phyloP scores from a whole-genome alignment of 1,140 invertebrate genomes.

The Melanaphis sacchari region DNA sequence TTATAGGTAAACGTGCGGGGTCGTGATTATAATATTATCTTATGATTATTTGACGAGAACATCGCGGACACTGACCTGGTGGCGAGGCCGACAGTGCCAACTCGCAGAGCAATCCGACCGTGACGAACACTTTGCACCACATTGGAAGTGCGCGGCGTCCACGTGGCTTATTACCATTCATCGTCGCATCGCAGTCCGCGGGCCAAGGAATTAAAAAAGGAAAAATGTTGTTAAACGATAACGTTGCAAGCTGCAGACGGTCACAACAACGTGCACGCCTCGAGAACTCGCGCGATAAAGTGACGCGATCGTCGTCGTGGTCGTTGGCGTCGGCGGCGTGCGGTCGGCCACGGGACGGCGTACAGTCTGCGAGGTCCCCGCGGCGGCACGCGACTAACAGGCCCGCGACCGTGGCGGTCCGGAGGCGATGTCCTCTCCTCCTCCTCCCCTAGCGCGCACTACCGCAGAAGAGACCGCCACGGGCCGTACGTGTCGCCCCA shows the following conservation, averaged over 20 bases:
- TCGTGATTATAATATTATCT: neutral
- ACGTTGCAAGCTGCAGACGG: neutral
- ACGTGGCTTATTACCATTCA: neutral
- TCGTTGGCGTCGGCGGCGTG: neutral
- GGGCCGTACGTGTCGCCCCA: slow-evolving; percentile 41
- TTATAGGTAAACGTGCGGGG: no score
- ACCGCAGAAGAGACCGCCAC: neutral
- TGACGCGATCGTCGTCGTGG: neutral
- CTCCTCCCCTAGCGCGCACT: neutral
- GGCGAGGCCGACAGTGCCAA: neutral
- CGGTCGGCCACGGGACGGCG: neutral
- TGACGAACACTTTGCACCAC: neutral
- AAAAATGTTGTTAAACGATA: neutral
- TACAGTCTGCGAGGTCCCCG: neutral
- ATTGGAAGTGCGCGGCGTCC: neutral
- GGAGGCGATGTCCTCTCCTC: neutral
- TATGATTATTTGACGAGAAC: neutral
- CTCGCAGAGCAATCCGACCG: slow-evolving; percentile 31
- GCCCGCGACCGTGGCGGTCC: slow-evolving; percentile 1
- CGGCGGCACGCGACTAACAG: slow-evolving; percentile 51
- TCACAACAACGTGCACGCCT: neutral
- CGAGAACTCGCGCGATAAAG: neutral
- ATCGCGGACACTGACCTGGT: slow-evolving; percentile 20
- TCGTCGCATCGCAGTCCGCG: slow-evolving; percentile 14
- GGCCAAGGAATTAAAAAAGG: neutral